phyloP scores from a whole-genome alignment of 2,888 invertebrate species.

The Blomia tropicalis region DNA sequence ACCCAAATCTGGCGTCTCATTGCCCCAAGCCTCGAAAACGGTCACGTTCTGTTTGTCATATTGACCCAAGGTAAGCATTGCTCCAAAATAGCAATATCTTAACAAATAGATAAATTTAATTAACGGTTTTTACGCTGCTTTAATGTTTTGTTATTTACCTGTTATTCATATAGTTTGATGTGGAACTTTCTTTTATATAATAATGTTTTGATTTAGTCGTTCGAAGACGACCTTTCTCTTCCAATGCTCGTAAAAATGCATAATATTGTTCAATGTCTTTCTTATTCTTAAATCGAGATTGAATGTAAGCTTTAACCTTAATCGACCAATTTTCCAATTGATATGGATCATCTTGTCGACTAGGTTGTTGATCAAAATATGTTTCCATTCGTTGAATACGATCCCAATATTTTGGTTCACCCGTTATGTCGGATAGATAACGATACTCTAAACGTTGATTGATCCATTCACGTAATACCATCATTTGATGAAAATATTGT shows the following conservation, averaged over 20 bases:
- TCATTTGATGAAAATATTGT: not conserved
- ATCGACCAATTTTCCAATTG: not conserved
- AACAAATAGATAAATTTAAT: not conserved
- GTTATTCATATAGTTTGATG: not conserved
- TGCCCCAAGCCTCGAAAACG: not conserved
- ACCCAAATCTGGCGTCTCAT: not conserved
- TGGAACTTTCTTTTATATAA: not conserved
- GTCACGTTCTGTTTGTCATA: not conserved
- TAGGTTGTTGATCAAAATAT: not conserved
- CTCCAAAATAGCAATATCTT: conserved; percentile 1
- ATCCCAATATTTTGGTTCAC: not conserved
- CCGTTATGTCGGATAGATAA: not conserved
- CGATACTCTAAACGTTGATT: not conserved
- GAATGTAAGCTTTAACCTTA: not conserved
- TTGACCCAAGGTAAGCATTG: not conserved
- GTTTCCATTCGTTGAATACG: not conserved
- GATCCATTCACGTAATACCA: not conserved
- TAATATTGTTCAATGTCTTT: not conserved
- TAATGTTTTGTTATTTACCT: not conserved
- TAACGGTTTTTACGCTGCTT: too few species aligned
- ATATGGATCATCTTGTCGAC: not conserved
- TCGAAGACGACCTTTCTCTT: not conserved
- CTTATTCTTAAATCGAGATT: not conserved
- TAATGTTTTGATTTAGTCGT: not conserved
- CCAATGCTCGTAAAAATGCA: not conserved